phyloP scores from a whole-genome alignment of 2,113 vertebrate genomes.

The Ornithorhynchus anatinus region DNA sequence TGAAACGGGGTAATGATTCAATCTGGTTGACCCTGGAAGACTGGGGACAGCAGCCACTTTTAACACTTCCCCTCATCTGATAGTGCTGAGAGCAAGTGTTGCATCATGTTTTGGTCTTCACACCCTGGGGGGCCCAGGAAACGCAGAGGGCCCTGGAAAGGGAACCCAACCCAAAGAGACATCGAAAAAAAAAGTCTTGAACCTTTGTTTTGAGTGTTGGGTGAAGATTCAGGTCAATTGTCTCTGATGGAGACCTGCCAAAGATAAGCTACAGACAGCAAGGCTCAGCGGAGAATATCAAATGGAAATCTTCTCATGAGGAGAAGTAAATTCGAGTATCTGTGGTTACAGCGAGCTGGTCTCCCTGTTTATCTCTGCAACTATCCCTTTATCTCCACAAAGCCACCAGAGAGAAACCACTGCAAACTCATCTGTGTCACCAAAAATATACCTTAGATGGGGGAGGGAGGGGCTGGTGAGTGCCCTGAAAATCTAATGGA shows the following conservation, averaged over 20 bases:
- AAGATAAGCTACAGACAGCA: constrained; percentile 8
- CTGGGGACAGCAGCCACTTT: constrained; percentile 7
- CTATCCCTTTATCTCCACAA: not conserved
- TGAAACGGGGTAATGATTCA: constrained; percentile 1
- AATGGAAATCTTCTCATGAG: constrained; percentile 26
- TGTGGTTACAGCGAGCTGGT: constrained; percentile 26
- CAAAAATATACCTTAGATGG: constrained; percentile 12
- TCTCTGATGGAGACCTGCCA: not conserved
- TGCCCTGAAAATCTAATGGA: constrained; percentile 45
- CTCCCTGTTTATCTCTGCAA: constrained; percentile 35
- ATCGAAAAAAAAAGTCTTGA: not conserved
- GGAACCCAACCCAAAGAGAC: not conserved
- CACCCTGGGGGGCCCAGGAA: not conserved
- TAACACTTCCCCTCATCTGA: constrained; percentile 16
- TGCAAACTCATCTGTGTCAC: not conserved
- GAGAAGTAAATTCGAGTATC: constrained; percentile 7
- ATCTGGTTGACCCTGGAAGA: too few relatives aligned
- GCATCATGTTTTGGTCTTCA: not conserved
- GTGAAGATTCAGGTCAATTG: not conserved
- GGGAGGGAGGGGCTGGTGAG: too few relatives aligned
- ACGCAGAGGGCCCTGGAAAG: not conserved
- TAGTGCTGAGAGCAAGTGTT: not conserved
- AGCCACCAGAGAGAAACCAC: constrained; percentile 35
- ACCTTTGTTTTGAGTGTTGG: constrained; percentile 15
- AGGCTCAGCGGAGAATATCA: not conserved